These are phyloP conservation scores for Mythimna ferrago DNA, from an alignment of 2,888 invertebrate genomes.

Conservation along the genomic window DNA sequence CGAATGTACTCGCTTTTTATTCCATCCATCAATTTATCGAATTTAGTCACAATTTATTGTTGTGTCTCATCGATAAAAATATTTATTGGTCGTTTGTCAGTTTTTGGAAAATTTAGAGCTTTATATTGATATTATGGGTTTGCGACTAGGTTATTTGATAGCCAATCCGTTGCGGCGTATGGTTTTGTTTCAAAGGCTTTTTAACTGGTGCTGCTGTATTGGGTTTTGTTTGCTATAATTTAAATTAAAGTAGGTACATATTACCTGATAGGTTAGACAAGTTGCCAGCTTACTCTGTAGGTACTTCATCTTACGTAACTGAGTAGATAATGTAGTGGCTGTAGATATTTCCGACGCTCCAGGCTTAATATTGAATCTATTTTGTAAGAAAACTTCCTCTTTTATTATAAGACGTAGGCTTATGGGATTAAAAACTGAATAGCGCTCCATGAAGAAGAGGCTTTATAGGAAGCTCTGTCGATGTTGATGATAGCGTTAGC, in stretches of 20 bases:
- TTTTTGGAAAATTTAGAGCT: conserved; percentile 61
- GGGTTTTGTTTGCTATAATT: conserved; percentile 19
- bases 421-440: conserved; percentile 46
- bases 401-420: conserved; percentile 39
- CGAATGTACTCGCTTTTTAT: conserved; percentile 62
- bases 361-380: conserved; percentile 32
- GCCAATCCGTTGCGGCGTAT: conserved; percentile 44
- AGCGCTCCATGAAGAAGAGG: conserved; percentile 15
- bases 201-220: conserved; percentile 22
- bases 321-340: conserved; percentile 25
- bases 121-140: conserved; percentile 58
- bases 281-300: conserved; percentile 14
- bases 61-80: conserved; percentile 67
- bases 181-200: conserved; percentile 43
- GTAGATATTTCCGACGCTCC: conserved; percentile 25
- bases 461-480: conserved; percentile 12
- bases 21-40: conserved; percentile 70
- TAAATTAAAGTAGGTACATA: conserved; percentile 39
- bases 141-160: conserved; percentile 56
- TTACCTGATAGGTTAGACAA: conserved; percentile 26
- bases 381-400: conserved; percentile 38
- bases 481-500: conserved; percentile 3
- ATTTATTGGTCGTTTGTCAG: conserved; percentile 71
- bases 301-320: conserved; percentile 42
- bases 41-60: conserved; percentile 71